Percentiles rank a stretch among this genome's conserved stretches.
These are phyloP conservation scores for Xenops minutus DNA, from an alignment of 2,797 vertebrate species.

Conservation along the genomic window DNA sequence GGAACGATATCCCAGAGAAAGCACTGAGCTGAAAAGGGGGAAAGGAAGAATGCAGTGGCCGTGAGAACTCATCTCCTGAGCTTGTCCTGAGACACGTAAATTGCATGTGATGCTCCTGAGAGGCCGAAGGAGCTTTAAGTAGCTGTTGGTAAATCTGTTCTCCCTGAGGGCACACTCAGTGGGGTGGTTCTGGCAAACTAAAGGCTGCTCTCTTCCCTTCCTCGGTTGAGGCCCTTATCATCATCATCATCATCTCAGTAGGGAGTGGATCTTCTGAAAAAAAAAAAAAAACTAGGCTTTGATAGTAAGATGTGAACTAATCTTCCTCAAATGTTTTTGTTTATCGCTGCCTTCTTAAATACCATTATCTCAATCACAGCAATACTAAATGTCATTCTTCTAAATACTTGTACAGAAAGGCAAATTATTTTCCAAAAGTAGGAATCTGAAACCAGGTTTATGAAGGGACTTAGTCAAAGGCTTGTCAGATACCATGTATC, in stretches of 20 bases:
- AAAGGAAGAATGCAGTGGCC: background rate
- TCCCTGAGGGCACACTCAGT: background rate
- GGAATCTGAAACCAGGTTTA: background rate
- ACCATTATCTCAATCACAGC: background rate
- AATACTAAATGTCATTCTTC: background rate
- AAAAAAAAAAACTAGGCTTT: background rate
- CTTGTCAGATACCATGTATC: background rate
- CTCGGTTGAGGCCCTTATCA: background rate
- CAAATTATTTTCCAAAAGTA: background rate
- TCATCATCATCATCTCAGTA: background rate
- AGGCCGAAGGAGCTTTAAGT: background rate
- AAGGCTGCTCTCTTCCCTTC: background rate
- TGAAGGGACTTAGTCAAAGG: background rate
- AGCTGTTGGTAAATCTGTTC: background rate
- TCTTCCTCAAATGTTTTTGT: background rate
- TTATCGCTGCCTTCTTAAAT: background rate
- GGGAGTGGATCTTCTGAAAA: background rate
- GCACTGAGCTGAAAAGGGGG: background rate
- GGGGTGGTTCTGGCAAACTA: background rate
- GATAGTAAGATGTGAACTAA: background rate
- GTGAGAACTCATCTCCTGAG: background rate
- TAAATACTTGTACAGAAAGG: background rate
- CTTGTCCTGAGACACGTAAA: background rate
- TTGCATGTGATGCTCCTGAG: background rate
- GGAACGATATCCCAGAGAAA: accelerated